Percentiles rank a stretch among this genome's conserved stretches.
Evolutionary conservation across 2,797 vertebrate genomes (phyloP).

Genomic region (Gymnoscopelus braueri): DNA sequence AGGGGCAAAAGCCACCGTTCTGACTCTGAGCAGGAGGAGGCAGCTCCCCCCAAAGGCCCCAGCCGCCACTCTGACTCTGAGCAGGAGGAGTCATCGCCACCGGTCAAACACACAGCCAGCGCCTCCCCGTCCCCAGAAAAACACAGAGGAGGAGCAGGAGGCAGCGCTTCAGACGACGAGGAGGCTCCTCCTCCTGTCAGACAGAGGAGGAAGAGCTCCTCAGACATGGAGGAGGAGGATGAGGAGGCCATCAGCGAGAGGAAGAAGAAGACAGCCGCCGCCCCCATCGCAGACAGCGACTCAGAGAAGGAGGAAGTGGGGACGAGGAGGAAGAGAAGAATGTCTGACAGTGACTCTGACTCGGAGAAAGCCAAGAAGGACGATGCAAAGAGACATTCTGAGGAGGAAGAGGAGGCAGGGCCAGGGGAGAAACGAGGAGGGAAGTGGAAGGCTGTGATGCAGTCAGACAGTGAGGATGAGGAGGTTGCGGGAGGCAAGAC

Average conservation of each 20-base stretch:
- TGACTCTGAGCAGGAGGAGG: constrained; percentile 77
- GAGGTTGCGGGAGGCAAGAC: constrained; percentile 67
- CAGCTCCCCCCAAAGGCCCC: constrained; percentile 48
- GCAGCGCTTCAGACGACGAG: background rate
- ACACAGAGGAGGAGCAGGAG: constrained; percentile 66
- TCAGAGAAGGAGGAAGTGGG: constrained; percentile 79
- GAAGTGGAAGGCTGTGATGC: constrained; percentile 82
- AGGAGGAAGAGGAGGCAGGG: constrained; percentile 75
- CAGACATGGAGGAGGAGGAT: constrained; percentile 79
- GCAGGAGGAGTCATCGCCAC: background rate
- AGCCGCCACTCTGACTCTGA: constrained; percentile 62
- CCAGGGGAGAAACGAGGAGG: constrained; percentile 55
- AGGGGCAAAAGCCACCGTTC: background rate
- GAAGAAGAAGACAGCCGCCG: constrained; percentile 41
- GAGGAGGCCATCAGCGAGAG: constrained; percentile 57
- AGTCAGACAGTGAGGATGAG: constrained; percentile 83
- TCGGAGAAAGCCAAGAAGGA: constrained; percentile 71
- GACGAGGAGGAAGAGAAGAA: too few species aligned
- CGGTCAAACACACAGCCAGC: constrained; percentile 81
- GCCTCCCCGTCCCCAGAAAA: constrained; percentile 62
- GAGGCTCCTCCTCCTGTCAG: constrained; percentile 24
- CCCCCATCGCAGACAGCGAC: constrained; percentile 72
- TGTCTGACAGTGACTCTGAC: constrained; percentile 77
- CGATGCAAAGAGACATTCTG: constrained; percentile 78
- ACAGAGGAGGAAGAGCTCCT: constrained; percentile 79